Conservation (phyloP, 2,797 vertebrate genomes). For the Crax fasciolata region DNA sequence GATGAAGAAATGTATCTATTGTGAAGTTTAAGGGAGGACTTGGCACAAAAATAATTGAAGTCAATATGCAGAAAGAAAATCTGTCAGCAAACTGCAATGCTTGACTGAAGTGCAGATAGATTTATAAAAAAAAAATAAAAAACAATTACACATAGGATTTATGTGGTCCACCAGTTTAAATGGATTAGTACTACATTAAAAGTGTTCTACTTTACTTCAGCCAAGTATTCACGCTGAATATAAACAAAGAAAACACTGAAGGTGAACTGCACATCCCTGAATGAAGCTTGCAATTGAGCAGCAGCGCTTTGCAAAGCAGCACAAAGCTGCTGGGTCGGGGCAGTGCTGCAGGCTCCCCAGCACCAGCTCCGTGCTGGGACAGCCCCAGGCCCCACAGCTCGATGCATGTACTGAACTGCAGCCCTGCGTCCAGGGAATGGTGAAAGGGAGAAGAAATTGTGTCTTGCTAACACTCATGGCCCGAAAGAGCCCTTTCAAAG, state of each 20-base stretch:
- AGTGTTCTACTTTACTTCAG: neutral
- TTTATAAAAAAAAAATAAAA: neutral
- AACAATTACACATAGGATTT: neutral
- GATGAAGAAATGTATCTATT: conserved; percentile 44
- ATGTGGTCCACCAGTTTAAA: neutral
- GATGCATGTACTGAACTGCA: too few relatives aligned
- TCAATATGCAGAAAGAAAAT: conserved; percentile 52
- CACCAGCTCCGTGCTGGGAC: neutral
- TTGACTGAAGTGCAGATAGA: conserved; percentile 8
- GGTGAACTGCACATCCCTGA: neutral
- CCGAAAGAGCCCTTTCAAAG: neutral
- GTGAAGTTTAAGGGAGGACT: conserved; percentile 14
- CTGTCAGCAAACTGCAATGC: conserved; percentile 31
- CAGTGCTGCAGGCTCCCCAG: neutral
- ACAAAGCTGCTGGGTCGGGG: neutral
- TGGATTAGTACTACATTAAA: neutral
- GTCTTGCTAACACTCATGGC: neutral
- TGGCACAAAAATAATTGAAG: conserved; percentile 47
- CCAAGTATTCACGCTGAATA: neutral
- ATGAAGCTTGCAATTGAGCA: neutral
- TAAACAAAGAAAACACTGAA: neutral
- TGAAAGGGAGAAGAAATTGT: neutral
- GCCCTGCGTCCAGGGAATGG: too few relatives aligned
- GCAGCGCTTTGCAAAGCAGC: neutral
- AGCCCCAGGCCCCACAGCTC: neutral